Percentiles rank a stretch among this genome's conserved stretches.
Evolutionary conservation across 2,888 invertebrate genomes (phyloP).

Genomic region (Cheilosia soror): DNA sequence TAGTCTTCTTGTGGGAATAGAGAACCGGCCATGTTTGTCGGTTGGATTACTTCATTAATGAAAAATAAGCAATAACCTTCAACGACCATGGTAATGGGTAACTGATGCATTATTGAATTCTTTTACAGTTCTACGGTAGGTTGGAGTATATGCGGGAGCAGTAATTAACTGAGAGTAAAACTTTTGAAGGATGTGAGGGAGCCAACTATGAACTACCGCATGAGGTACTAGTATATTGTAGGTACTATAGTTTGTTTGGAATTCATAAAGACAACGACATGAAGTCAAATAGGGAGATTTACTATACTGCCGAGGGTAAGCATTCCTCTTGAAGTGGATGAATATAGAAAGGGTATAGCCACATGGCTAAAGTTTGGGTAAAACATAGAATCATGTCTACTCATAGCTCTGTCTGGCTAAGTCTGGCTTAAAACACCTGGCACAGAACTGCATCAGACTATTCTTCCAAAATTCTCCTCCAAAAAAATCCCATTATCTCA

Average conservation of each 20-base stretch:
- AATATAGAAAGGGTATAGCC: no score
- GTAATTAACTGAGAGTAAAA: constrained; percentile 40
- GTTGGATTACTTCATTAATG: constrained; percentile 72
- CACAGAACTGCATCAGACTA: no score
- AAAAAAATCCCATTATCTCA: no score
- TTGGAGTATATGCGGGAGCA: neutral
- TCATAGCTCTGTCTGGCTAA: no score
- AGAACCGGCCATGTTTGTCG: constrained; percentile 61
- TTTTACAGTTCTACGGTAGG: constrained; percentile 18
- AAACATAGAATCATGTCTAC: no score
- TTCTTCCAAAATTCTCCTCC: no score
- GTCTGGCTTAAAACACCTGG: no score
- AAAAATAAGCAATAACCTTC: constrained; percentile 68
- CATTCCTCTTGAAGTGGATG: no score
- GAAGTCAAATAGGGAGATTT: no score
- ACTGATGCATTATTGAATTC: constrained; percentile 49
- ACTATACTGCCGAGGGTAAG: no score
- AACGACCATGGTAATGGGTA: constrained; percentile 26
- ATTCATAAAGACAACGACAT: neutral
- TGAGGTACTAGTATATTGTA: neutral
- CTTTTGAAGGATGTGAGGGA: constrained; percentile 29
- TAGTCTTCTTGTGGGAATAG: constrained; percentile 58
- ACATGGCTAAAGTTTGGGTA: no score
- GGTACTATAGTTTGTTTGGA: neutral
- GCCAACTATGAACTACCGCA: neutral